These are phyloP conservation scores for Oreohelix idahoensis DNA, from an alignment of 1,140 invertebrate genomes.

Conservation along the genomic window DNA sequence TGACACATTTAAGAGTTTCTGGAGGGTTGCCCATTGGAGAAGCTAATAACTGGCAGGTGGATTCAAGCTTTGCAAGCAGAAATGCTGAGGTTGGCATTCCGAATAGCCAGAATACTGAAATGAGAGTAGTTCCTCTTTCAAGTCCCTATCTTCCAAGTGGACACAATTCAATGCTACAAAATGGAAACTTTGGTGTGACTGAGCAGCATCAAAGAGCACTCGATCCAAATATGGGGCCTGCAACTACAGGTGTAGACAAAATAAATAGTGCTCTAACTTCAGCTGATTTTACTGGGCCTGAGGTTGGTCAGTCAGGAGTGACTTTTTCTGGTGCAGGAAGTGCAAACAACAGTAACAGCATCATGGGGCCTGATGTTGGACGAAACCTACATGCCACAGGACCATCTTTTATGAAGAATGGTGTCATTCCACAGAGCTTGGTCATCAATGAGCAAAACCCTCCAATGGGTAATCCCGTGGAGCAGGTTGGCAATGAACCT, in stretches of 20 bases:
- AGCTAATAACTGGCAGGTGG: not conserved
- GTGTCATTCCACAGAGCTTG: not conserved
- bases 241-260: not conserved
- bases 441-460: not conserved
- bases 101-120: not conserved
- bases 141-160: not conserved
- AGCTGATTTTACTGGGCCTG: slow-evolving; percentile 7
- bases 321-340: not conserved
- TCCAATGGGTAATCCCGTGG: slow-evolving; percentile 8
- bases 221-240: not conserved
- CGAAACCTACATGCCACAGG: not conserved
- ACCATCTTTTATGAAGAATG: slow-evolving; percentile 18
- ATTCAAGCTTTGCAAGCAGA: not conserved
- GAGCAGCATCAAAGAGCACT: not conserved
- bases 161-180: not conserved
- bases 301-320: not conserved
- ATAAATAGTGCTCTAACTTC: not conserved
- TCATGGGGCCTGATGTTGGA: not conserved
- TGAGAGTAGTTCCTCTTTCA: not conserved
- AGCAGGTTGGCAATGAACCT: not conserved
- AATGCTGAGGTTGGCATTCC: too few relatives aligned
- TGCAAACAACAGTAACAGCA: not conserved
- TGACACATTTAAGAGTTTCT: not conserved
- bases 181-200: not conserved
- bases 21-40: not conserved